These are phyloP conservation scores for Gasteruption jaculator DNA, from an alignment of 2,888 invertebrate species.

Conservation along the genomic window DNA sequence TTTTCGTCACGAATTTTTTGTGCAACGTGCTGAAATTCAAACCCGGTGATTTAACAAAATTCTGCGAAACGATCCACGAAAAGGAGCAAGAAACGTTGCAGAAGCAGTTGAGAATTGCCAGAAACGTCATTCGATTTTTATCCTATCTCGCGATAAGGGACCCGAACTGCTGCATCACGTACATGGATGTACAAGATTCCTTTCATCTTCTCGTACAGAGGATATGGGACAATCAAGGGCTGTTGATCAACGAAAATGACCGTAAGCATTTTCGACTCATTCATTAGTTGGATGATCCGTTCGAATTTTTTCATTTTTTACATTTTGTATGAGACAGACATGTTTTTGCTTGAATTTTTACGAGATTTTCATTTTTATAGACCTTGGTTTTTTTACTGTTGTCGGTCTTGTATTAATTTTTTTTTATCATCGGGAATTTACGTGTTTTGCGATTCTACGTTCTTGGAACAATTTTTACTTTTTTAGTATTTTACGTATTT, in stretches of 20 bases:
- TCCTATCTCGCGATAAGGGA: slow-evolving; percentile 39
- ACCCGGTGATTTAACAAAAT: not conserved
- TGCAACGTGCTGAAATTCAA: too few relatives aligned
- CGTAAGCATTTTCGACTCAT: slow-evolving; percentile 29
- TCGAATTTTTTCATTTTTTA: too few relatives aligned
- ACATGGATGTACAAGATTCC: slow-evolving; percentile 37
- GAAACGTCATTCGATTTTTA: slow-evolving; percentile 40
- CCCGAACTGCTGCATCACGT: slow-evolving; percentile 36
- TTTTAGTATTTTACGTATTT: too few relatives aligned
- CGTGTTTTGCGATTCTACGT: slow-evolving; percentile 6
- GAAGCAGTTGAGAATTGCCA: slow-evolving; percentile 32
- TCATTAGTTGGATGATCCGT: slow-evolving; percentile 1
- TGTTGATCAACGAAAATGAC: slow-evolving; percentile 37
- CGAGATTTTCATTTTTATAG: too few relatives aligned
- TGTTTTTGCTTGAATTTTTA: too few relatives aligned
- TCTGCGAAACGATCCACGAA: not conserved
- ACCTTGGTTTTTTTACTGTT: not conserved
- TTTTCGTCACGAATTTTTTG: slow-evolving; percentile 35
- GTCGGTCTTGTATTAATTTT: not conserved
- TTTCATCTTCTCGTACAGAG: slow-evolving; percentile 39
- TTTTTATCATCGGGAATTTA: slow-evolving; percentile 7
- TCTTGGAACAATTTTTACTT: too few relatives aligned
- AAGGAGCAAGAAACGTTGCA: slow-evolving; percentile 21
- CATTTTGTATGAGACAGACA: too few relatives aligned
- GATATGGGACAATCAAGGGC: slow-evolving; percentile 29